Conservation (phyloP, 2,113 vertebrate genomes). For the Rhinolophus sinicus region DNA sequence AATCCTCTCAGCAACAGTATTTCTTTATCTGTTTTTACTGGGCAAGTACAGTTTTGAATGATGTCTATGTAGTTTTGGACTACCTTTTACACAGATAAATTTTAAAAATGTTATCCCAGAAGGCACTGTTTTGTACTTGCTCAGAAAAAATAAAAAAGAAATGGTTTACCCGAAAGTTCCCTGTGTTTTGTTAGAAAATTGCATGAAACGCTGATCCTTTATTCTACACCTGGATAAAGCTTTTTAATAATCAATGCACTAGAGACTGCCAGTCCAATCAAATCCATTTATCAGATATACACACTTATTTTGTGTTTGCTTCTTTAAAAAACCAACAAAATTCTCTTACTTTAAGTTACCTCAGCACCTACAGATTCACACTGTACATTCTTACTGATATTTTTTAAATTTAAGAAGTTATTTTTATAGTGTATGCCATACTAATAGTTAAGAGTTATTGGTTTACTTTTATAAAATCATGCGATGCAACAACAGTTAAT, state of each 20-base stretch:
- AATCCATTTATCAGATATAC: background rate
- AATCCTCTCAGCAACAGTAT: background rate
- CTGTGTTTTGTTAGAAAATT: constrained; percentile 47
- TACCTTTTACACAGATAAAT: constrained; percentile 41
- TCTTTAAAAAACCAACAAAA: background rate
- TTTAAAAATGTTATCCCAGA: background rate
- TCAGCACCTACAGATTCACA: background rate
- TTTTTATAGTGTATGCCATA: background rate
- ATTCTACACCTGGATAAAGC: background rate
- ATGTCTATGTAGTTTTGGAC: background rate
- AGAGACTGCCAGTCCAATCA: background rate
- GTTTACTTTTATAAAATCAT: background rate
- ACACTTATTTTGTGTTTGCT: background rate
- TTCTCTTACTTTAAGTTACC: background rate
- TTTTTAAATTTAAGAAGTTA: background rate
- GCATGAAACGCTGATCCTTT: constrained; percentile 15
- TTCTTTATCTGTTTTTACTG: constrained; percentile 24
- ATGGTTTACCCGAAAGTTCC: constrained; percentile 25
- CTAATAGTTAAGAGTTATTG: background rate
- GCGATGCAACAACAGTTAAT: background rate
- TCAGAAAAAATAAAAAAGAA: constrained; percentile 26
- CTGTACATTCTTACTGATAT: background rate
- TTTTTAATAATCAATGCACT: constrained; percentile 18
- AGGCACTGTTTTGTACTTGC: constrained; percentile 47
- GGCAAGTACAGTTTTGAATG: constrained; percentile 26